phyloP scores from a whole-genome alignment of 2,113 vertebrate species.

The Sturnus vulgaris region DNA sequence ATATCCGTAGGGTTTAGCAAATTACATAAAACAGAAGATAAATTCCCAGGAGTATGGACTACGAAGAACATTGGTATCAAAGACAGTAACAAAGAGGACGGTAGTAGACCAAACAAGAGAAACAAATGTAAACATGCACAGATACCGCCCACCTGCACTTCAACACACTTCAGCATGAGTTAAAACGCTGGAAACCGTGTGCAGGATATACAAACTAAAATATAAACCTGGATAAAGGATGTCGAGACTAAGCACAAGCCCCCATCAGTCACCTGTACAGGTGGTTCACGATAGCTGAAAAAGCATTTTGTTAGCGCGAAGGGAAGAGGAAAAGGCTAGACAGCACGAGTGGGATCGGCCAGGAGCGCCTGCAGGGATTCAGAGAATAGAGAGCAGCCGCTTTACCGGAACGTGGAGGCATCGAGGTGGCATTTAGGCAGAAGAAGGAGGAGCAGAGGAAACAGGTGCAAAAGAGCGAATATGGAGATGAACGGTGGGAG shows the following conservation, averaged over 20 bases:
- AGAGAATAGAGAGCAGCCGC: background rate
- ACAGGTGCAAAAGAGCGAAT: background rate
- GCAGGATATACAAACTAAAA: background rate
- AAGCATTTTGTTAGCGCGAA: background rate
- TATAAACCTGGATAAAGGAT: background rate
- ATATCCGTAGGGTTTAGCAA: fast-evolving
- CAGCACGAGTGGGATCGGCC: fast-evolving
- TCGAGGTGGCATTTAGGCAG: background rate
- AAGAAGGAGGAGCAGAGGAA: background rate
- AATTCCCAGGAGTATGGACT: background rate
- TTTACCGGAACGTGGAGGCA: background rate
- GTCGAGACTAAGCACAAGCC: background rate
- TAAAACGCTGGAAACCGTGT: background rate
- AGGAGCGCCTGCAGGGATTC: background rate
- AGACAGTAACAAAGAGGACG: background rate
- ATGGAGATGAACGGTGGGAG: background rate
- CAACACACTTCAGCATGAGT: background rate
- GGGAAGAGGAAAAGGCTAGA: background rate
- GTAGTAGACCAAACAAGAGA: background rate
- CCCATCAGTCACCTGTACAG: background rate
- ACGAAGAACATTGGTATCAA: background rate
- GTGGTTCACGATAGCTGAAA: background rate
- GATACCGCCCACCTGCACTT: fast-evolving
- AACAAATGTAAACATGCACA: background rate
- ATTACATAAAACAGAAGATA: background rate